phyloP scores from a whole-genome alignment of 1,140 invertebrate species.

The Babylonia areolata region DNA sequence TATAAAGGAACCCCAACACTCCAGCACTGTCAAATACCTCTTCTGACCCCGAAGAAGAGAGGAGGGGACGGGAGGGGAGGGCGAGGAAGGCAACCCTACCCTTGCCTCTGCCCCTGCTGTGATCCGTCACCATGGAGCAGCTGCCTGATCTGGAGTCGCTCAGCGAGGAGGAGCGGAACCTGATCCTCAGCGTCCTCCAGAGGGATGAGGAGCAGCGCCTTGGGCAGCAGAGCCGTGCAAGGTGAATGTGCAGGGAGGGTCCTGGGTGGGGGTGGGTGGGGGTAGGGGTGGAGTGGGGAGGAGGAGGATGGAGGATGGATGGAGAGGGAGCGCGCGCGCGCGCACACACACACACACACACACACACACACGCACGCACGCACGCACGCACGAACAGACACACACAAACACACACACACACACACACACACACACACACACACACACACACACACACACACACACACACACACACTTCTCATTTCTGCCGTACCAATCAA shows the following conservation, averaged over 20 bases:
- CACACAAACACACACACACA: too few relatives aligned
- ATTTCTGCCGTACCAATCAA: background rate
- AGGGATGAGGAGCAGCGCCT: slow-evolving; percentile 51
- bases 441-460: background rate
- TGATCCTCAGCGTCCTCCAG: slow-evolving; percentile 54
- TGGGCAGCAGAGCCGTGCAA: slow-evolving; percentile 43
- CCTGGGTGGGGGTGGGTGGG: background rate
- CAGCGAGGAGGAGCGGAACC: slow-evolving; percentile 50
- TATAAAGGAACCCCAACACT: background rate
- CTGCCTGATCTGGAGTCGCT: slow-evolving; percentile 51
- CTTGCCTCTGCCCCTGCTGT: too few relatives aligned
- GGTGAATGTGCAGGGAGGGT: slow-evolving; percentile 14
- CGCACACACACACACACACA: too few relatives aligned
- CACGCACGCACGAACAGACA: too few relatives aligned
- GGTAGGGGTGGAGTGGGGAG: background rate
- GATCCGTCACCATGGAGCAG: background rate
- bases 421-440: too few relatives aligned
- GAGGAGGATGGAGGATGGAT: background rate
- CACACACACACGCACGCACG: too few relatives aligned
- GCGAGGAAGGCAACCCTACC: too few relatives aligned
- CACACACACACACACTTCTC: too few relatives aligned
- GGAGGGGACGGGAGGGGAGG: background rate
- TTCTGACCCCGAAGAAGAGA: background rate
- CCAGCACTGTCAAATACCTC: background rate
- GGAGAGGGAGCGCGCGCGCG: background rate